A percentile compares a stretch with the other conserved stretches of the same genome.
phyloP scores from a whole-genome alignment of 2,888 invertebrate genomes.

The Pachydiplax longipennis region DNA sequence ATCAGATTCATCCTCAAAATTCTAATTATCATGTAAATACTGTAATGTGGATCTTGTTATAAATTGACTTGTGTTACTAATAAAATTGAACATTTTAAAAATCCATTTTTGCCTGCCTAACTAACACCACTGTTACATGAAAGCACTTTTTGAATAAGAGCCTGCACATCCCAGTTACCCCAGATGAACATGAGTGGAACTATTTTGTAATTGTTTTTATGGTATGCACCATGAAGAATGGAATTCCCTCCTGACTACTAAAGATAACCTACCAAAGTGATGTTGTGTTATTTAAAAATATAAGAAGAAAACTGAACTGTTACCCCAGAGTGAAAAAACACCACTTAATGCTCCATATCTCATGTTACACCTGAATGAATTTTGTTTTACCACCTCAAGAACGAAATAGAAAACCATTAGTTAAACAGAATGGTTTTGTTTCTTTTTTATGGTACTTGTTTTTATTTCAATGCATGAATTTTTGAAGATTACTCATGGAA shows the following conservation, averaged over 20 bases:
- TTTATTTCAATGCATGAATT: slow-evolving; percentile 30
- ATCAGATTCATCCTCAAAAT: slow-evolving; percentile 3
- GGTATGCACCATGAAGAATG: slow-evolving; percentile 16
- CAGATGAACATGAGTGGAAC: not conserved
- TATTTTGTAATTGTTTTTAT: slow-evolving; percentile 29
- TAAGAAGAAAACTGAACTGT: not conserved
- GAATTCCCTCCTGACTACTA: not conserved
- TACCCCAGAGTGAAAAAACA: not conserved
- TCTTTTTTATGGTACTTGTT: slow-evolving; percentile 11
- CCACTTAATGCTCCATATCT: slow-evolving; percentile 6
- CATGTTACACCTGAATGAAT: slow-evolving; percentile 15
- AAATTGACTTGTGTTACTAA: slow-evolving; percentile 50
- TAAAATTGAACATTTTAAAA: slow-evolving; percentile 50
- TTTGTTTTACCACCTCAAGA: slow-evolving; percentile 23
- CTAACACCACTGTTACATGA: slow-evolving; percentile 23
- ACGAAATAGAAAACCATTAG: slow-evolving; percentile 33
- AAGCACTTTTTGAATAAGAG: not conserved
- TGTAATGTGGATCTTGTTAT: slow-evolving; percentile 44
- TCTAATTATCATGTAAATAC: not conserved
- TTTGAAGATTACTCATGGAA: not conserved
- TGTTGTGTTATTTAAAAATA: not conserved
- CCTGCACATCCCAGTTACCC: not conserved
- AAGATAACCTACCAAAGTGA: slow-evolving; percentile 28
- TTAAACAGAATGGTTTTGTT: slow-evolving; percentile 2
- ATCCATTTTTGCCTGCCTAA: slow-evolving; percentile 29